Percentiles rank a stretch among this genome's conserved stretches.
phyloP scores from a whole-genome alignment of 2,113 vertebrate species.

The Chaetops frenatus region DNA sequence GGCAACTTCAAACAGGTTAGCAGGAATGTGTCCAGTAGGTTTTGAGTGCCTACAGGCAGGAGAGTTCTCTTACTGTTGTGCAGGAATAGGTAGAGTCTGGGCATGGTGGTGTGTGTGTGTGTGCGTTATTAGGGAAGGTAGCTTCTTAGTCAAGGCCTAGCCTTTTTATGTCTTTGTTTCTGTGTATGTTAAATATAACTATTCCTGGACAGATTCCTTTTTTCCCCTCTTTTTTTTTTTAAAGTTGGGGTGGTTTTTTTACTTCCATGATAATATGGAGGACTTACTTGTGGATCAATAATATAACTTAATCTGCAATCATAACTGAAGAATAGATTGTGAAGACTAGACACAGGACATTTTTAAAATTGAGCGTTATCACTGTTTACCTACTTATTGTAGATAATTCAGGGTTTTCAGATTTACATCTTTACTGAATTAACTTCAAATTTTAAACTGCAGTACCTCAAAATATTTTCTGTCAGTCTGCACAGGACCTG shows the following conservation, averaged over 20 bases:
- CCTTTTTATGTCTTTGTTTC: not conserved
- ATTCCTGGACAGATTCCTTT: not conserved
- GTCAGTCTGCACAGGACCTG: not conserved
- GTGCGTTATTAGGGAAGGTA: not conserved
- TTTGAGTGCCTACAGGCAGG: not conserved
- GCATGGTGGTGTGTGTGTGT: not conserved
- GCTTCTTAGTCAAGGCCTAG: not conserved
- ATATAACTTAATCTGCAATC: rapidly evolving
- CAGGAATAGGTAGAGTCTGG: not conserved
- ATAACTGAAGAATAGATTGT: not conserved
- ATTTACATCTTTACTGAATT: not conserved
- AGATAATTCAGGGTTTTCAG: not conserved
- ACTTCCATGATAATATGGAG: not conserved
- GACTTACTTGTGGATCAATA: not conserved
- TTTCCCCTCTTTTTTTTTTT: rapidly evolving
- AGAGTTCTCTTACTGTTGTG: not conserved
- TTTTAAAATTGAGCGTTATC: not conserved
- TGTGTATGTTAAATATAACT: not conserved
- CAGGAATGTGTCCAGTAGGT: rapidly evolving
- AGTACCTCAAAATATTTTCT: not conserved
- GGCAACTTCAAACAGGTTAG: rapidly evolving
- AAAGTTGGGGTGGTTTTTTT: not conserved
- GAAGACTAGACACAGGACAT: no score
- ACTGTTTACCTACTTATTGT: not conserved
- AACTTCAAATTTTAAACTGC: not conserved